Evolutionary conservation across 2,797 vertebrate species (phyloP).

Genomic region (Semaprochilodus insignis): DNA sequence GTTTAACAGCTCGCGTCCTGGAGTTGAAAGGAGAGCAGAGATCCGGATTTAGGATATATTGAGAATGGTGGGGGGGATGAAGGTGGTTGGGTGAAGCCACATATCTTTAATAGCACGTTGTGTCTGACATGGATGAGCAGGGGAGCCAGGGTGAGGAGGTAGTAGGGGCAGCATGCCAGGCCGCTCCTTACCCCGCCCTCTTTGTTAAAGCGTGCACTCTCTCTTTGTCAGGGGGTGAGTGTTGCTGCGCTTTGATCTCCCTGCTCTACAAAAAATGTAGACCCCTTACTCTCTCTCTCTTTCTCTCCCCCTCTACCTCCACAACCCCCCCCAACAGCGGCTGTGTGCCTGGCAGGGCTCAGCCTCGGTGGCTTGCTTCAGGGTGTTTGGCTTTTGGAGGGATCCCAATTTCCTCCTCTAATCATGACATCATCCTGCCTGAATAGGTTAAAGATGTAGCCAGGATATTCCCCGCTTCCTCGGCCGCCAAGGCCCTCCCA

Average conservation of each 20-base stretch:
- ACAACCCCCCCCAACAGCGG: conserved; percentile 63
- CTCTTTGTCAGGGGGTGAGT: conserved; percentile 73
- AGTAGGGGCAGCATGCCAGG: conserved; percentile 52
- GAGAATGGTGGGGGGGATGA: conserved; percentile 50
- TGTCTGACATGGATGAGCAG: conserved; percentile 64
- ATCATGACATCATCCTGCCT: conserved; percentile 88
- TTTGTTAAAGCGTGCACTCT: conserved; percentile 70
- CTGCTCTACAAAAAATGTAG: conserved; percentile 54
- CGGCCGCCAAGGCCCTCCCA: conserved; percentile 61
- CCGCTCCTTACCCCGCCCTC: conserved; percentile 59
- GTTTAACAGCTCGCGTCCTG: conserved; percentile 55
- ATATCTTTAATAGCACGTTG: conserved; percentile 63
- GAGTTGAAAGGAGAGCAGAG: conserved; percentile 33
- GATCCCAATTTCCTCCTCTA: conserved; percentile 86
- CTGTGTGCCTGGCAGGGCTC: conserved; percentile 50
- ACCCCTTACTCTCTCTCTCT: conserved; percentile 27
- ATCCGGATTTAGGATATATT: not conserved
- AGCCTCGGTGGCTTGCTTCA: conserved; percentile 70
- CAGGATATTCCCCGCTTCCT: conserved; percentile 81
- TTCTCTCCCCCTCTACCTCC: conserved; percentile 14
- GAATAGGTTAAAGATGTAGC: conserved; percentile 88
- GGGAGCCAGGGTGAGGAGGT: conserved; percentile 46
- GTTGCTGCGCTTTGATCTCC: conserved; percentile 80
- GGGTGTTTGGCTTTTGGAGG: conserved; percentile 84
- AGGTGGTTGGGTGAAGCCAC: conserved; percentile 56